Evolutionary conservation across 1,140 invertebrate species (phyloP).

Genomic region (Pogonognathellus flavescens): DNA sequence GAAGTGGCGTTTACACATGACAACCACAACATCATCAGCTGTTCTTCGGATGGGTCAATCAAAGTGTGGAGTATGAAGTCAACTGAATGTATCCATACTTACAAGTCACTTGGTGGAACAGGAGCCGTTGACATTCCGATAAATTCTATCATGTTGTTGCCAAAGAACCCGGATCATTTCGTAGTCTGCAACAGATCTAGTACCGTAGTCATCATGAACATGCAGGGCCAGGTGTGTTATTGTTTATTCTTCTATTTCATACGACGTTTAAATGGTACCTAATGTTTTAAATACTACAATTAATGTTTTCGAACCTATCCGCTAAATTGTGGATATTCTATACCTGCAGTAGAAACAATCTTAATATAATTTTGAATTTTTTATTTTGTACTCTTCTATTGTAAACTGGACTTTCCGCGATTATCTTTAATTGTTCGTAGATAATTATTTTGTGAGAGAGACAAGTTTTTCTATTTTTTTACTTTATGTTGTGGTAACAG

Average conservation of each 20-base stretch:
- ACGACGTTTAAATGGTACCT: not conserved
- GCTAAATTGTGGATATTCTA: too few species aligned
- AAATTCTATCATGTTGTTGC: slow-evolving; percentile 90
- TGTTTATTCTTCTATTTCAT: not conserved
- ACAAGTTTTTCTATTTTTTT: too few species aligned
- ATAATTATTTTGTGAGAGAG: not conserved
- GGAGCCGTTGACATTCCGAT: slow-evolving; percentile 87
- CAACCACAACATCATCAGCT: slow-evolving; percentile 91
- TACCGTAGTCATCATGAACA: slow-evolving; percentile 98
- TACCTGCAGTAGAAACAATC: too few species aligned
- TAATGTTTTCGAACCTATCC: not conserved
- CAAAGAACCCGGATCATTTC: slow-evolving; percentile 98
- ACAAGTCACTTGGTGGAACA: slow-evolving; percentile 90
- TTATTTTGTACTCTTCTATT: too few species aligned
- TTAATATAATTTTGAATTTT: too few species aligned
- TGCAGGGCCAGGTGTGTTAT: slow-evolving; percentile 88
- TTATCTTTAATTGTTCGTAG: too few species aligned
- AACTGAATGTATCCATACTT: slow-evolving; percentile 94
- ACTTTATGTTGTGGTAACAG: slow-evolving; percentile 73
- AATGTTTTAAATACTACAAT: not conserved
- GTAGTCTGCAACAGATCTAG: slow-evolving; percentile 98
- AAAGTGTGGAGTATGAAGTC: slow-evolving; percentile 98
- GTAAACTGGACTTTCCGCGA: too few species aligned
- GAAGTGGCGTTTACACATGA: slow-evolving; percentile 95
- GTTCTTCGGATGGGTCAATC: slow-evolving; percentile 96